Evolutionary conservation across 2,113 vertebrate species (phyloP), one percentile per base, ranked within the genome.

Genomic region (Psittacula cyanocephala): DNA sequence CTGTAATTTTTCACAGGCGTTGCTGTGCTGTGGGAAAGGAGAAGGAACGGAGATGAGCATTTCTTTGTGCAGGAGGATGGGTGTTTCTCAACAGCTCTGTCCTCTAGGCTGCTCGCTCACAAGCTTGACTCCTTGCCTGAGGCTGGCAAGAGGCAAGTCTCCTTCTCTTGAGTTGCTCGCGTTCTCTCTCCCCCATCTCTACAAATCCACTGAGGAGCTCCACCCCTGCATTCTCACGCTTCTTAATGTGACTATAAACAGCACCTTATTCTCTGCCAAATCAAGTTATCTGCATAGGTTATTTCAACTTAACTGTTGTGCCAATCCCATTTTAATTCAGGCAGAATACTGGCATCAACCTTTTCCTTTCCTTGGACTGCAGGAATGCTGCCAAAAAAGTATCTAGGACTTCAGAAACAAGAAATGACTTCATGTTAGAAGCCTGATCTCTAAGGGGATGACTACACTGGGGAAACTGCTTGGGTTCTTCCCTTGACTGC

Each of bases 171-270:
- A 1, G 1, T 79, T 92, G 67, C 86, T 88, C 2, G 24, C 65
- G 79, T 86, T 91, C 6, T 12, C 65, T 91, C 78, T 87, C 72
- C 78, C 82, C 46, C 72, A 47, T 83, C 31, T 49, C 72, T 49
- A 37, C 49, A 84, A 85, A 84, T 72, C 67, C 72, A 50, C 68
- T 27, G 70, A 81, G 47, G 72, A 80, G 82, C 92, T 95, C 90
- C 92, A 92, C 85, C 95, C 95, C 71, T 81, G 64, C 81, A 49
- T 97, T 95, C 94, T 95, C 95, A 95, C 67, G 49, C 62, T 87
- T 81, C 75, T 76, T 69, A 85, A 41, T 50, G 57, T 25, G 43
- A 60, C 84, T 92, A 86, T 95, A 93, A 91, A 91, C 86, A 81
- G 53, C 39, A 52, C 63, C 59, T 76, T 64, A n/a, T 86, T 91